Evolutionary conservation across 2,797 vertebrate genomes (phyloP).

Genomic region (Parotocinclus haroldoi): DNA sequence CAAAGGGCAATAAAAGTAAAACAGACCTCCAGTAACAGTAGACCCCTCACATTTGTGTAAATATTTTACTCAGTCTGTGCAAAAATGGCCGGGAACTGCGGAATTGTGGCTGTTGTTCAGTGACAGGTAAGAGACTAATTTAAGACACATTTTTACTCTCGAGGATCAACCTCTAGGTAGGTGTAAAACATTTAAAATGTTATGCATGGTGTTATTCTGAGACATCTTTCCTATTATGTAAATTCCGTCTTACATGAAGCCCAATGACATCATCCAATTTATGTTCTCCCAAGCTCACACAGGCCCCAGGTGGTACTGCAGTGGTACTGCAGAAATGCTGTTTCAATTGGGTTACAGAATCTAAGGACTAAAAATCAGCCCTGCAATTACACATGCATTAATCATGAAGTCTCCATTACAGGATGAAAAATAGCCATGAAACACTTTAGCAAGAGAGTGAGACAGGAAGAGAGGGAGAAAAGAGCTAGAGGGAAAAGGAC

Average conservation of each 20-base stretch:
- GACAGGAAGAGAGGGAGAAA: neutral
- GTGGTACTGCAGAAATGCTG: constrained; percentile 27
- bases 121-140: too few species aligned
- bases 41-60: too few species aligned
- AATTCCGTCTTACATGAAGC: constrained; percentile 33
- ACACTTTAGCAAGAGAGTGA: neutral
- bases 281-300: constrained; percentile 42
- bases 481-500: neutral
- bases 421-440: neutral
- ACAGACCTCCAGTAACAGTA: too few species aligned
- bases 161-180: too few species aligned
- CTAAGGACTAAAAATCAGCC: too few species aligned
- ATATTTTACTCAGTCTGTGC: too few species aligned
- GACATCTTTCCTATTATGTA: constrained; percentile 38
- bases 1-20: too few species aligned
- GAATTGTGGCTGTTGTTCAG: too few species aligned
- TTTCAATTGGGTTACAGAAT: neutral
- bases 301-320: constrained; percentile 46
- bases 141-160: too few species aligned
- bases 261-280: constrained; percentile 49
- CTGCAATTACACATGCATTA: neutral
- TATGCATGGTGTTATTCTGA: constrained; percentile 24
- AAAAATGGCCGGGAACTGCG: too few species aligned
- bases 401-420: neutral
- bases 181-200: too few species aligned